These are phyloP conservation scores for Leucophenga varia DNA, from an alignment of 1,140 invertebrate species.

Conservation along the genomic window DNA sequence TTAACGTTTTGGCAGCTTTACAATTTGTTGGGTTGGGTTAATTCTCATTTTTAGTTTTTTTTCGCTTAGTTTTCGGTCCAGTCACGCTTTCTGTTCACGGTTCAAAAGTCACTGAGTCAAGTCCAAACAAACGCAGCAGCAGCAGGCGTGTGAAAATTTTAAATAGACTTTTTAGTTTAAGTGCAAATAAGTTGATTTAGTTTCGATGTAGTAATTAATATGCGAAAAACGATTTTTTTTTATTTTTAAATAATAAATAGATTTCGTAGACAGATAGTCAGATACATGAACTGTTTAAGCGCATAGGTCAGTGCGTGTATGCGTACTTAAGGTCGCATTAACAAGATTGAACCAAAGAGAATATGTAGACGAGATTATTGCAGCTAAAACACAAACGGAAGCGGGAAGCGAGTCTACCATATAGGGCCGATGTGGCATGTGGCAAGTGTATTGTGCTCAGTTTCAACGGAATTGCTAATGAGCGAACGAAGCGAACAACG, in stretches of 20 bases:
- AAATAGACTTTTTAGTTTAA: no score
- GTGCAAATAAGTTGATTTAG: neutral
- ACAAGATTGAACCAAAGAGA: slow-evolving; percentile 40
- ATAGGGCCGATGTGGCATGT: no score
- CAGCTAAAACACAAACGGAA: no score
- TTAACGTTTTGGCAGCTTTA: no score
- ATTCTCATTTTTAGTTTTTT: slow-evolving; percentile 19
- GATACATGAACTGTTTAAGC: slow-evolving; percentile 46
- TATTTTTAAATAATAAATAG: no score
- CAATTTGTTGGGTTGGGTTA: no score
- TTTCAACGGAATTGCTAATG: slow-evolving; percentile 27
- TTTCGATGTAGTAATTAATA: slow-evolving; percentile 9
- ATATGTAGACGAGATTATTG: no score
- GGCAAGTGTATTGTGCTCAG: no score
- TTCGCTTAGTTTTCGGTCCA: slow-evolving; percentile 28
- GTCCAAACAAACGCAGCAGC: slow-evolving; percentile 33
- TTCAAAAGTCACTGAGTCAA: slow-evolving; percentile 33
- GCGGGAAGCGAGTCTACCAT: no score
- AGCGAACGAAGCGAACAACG: slow-evolving; percentile 13
- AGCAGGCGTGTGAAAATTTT: slow-evolving; percentile 34
- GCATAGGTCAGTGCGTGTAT: no score
- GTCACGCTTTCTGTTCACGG: slow-evolving; percentile 44
- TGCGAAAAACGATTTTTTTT: slow-evolving; percentile 24
- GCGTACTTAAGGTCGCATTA: no score
- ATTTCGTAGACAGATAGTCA: no score